These are phyloP conservation scores for Meganola albula DNA, from an alignment of 2,888 invertebrate genomes.

Conservation along the genomic window DNA sequence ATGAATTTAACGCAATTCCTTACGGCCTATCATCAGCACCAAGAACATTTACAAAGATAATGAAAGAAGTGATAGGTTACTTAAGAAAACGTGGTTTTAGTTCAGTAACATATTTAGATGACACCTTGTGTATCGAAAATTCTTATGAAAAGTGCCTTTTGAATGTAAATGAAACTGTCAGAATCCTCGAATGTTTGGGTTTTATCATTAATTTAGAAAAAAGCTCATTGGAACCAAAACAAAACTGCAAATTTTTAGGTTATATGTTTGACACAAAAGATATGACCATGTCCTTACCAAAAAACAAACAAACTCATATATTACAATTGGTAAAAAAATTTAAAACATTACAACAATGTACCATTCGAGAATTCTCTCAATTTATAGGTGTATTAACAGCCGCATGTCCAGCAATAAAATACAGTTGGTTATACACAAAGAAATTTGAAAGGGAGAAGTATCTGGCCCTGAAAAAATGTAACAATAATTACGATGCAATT, in stretches of 20 bases:
- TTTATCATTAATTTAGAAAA: constrained; percentile 6
- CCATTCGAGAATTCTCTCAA: constrained; percentile 5
- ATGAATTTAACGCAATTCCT: constrained; percentile 16
- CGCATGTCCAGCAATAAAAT: constrained; percentile 5
- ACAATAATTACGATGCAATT: constrained; percentile 1
- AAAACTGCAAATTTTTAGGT: constrained; percentile 10
- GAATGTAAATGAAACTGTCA: constrained; percentile 6
- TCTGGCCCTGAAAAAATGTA: neutral
- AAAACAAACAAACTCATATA: neutral
- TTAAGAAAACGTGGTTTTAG: constrained; percentile 10
- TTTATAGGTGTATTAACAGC: constrained; percentile 4
- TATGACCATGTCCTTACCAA: constrained; percentile 1
- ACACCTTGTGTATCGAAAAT: constrained; percentile 11
- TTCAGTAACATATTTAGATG: constrained; percentile 17
- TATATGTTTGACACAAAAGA: constrained; percentile 7
- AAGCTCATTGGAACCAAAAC: constrained; percentile 4
- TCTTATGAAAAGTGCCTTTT: constrained; percentile 5
- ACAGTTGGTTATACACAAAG: constrained; percentile 10
- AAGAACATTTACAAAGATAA: constrained; percentile 15
- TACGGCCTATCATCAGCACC: constrained; percentile 19
- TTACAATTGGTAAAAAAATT: neutral
- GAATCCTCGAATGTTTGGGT: constrained; percentile 1
- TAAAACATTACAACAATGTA: neutral
- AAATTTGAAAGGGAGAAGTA: constrained; percentile 3
- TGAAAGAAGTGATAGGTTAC: constrained; percentile 12